Evolutionary conservation across 1,140 invertebrate genomes (phyloP), one percentile per base, ranked within the genome.

Genomic region (Heterodera schachtii): DNA sequence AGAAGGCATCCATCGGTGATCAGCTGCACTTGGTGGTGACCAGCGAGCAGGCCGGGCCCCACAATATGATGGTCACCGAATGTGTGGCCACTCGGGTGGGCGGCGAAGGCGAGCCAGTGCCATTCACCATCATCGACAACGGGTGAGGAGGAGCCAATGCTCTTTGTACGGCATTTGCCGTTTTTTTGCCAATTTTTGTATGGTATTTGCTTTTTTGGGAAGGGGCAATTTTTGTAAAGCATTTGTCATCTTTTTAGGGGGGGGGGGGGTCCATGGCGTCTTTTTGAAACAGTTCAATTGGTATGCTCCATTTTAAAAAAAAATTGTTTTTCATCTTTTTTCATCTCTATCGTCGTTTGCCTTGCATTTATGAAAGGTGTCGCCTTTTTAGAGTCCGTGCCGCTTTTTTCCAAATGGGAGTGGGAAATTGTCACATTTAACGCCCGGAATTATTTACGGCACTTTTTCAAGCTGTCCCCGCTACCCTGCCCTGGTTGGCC

Each of bases 61-160:
- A 80, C 82, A 89, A 86, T 64, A 83, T 89, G 81, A 84, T 90
- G 73, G 78, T 89, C n/a, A 86, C 86, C 52, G 88, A 89, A 81
- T 89, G 88, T 71, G 83, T 81, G 41, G 88, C 88, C 16, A 89
- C 85, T 49, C 83, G 88, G 46, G 88, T 90, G 70, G 88, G 88
- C 44, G 88, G 88, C 31, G 87, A 88, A 78, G 88, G 89, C 52
- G 88, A 89, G 31, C 79, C 87, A 64, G 82, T 90, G 44, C 88
- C 88, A 11, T 89, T 89, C 82, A 90, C 85, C 5, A 87, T 89
- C 52, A 89, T 89, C 80, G 88, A 89, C 70, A 89, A 89, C 73
- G 88, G 88, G 84, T 87, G 77, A 75, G 47, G 31, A 31, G 31
- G 31, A 31, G 31, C 31, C 31, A 31, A 31, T 31, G 31, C 31